Evolutionary conservation across 2,113 vertebrate species (phyloP), one percentile per base, ranked within the genome.

Genomic region (Oryzias curvinotus): DNA sequence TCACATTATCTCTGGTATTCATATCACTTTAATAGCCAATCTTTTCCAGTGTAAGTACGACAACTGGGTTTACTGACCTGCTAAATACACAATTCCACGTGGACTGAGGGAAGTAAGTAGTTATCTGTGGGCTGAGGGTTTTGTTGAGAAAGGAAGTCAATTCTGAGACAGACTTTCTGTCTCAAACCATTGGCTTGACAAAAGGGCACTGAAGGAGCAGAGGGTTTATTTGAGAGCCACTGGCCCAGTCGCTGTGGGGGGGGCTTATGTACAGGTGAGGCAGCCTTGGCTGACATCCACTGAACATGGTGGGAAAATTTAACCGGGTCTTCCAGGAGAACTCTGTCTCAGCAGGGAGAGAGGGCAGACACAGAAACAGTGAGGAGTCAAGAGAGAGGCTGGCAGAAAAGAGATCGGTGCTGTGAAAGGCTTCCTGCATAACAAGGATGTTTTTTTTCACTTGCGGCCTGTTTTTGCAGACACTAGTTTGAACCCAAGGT

Each of bases 291-390:
- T 88, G 81, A 88, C 79, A 84, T 90, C 88, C 80, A 77, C 4
- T 0, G 19, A 65, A 84, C 73, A 48, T 62, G 59, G 73, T 0
- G 0, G 73, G 85, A 80, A 88, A 87, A 85, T 92, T 92, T 93
- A 91, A 94, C 94, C 94, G 93, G 93, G 92, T 81, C 75, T 67
- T 82, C 78, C 75, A 49, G 68, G 71, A 76, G 80, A 87, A 83
- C 78, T 83, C 50, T 25, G 65, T 85, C 81, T 84, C 83, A 84
- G 80, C 72, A 57, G 80, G 75, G 63, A 78, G 67, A 72, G 72
- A 62, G 71, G 65, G 66, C 63, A 80, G 79, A 79, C 7, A 73
- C 64, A 70, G 53, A 80, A 56, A 77, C 59, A 65, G 78, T 59
- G 80, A 86, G 73, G 83, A 65, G 76, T 75, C 65, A 77, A 73